Conservation (phyloP, 2,888 invertebrate species). For the Liopterus haemorrhoidalis region DNA sequence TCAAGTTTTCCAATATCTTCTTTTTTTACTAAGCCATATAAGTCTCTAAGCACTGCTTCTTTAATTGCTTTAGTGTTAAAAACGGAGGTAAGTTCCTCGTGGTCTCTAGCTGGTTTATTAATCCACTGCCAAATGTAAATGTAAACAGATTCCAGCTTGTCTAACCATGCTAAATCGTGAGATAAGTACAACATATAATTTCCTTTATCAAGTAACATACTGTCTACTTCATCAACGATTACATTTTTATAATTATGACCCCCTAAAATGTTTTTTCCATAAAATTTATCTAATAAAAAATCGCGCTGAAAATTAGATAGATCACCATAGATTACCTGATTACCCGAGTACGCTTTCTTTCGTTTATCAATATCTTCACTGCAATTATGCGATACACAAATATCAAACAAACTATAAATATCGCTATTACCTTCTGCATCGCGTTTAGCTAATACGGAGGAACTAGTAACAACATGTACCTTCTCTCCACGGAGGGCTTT, state of each 20-base stretch:
- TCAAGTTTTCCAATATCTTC: conserved; percentile 32
- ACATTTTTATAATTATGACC: conserved; percentile 35
- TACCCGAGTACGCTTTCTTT: conserved; percentile 31
- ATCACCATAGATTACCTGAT: conserved; percentile 39
- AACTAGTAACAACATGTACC: conserved; percentile 41
- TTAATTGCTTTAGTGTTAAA: no score
- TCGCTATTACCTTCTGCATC: conserved; percentile 31
- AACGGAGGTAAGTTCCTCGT: conserved; percentile 23
- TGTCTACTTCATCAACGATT: conserved; percentile 45
- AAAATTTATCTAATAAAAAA: conserved; percentile 38
- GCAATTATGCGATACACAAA: conserved; percentile 37
- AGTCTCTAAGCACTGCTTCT: conserved; percentile 28
- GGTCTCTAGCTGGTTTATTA: conserved; percentile 19
- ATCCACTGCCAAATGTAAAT: conserved; percentile 38
- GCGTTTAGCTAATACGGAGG: conserved; percentile 37
- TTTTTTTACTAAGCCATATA: conserved; percentile 27
- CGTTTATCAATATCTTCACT: conserved; percentile 29
- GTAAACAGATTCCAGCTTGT: conserved; percentile 39
- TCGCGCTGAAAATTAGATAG: conserved; percentile 39
- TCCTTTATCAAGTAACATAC: conserved; percentile 44
- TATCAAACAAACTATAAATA: conserved; percentile 34
- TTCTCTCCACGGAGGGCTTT: conserved; percentile 34
- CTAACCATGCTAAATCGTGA: conserved; percentile 39
- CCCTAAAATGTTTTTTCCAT: conserved; percentile 36
- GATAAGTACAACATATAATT: conserved; percentile 42